phyloP scores from a whole-genome alignment of 2,113 vertebrate genomes.

The Origma solitaria region DNA sequence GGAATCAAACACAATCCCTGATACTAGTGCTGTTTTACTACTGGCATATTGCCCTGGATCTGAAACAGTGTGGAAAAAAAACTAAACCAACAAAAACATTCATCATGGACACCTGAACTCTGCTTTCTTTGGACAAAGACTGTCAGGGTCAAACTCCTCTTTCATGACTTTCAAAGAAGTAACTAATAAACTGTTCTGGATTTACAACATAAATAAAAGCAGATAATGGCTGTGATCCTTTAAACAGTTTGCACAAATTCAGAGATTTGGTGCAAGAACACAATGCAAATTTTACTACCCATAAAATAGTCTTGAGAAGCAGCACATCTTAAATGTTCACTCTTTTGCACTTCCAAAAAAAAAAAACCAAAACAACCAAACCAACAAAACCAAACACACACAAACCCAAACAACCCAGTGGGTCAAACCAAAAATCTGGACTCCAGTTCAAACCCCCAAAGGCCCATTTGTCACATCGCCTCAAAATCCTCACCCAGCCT shows the following conservation, averaged over 20 bases:
- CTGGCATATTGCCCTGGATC: background rate
- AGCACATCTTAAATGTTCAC: background rate
- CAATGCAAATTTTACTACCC: background rate
- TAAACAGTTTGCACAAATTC: background rate
- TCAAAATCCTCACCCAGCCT: background rate
- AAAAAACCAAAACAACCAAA: background rate
- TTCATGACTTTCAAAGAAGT: background rate
- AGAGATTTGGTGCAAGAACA: background rate
- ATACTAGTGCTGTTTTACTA: background rate
- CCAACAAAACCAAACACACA: background rate
- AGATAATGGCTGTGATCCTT: background rate
- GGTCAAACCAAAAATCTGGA: background rate
- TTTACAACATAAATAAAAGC: background rate
- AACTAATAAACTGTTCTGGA: background rate
- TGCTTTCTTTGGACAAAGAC: background rate
- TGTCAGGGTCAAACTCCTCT: background rate
- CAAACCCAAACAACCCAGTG: rapidly evolving
- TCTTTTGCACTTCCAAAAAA: background rate
- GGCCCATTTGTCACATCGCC: background rate
- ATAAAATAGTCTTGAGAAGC: background rate
- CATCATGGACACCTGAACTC: background rate
- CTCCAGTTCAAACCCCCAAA: background rate
- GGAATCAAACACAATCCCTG: background rate
- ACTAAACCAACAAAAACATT: background rate
- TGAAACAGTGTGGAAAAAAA: background rate